Evolutionary conservation across 1,140 invertebrate species (phyloP), one percentile per base, ranked within the genome.

Genomic region (Drosophila guanche): DNA sequence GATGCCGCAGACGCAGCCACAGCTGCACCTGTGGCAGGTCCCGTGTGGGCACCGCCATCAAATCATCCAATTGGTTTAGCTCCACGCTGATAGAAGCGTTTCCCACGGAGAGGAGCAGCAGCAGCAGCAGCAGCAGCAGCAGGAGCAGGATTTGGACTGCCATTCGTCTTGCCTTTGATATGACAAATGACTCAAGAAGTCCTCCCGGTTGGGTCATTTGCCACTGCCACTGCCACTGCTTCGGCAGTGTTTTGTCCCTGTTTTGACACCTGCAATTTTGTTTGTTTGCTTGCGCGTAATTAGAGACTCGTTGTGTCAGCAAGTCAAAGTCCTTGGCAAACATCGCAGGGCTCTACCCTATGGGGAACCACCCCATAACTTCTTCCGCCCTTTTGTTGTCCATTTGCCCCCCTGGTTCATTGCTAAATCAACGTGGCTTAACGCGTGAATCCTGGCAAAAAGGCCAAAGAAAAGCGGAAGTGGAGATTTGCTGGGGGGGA

Each of bases 221-320:
- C 16, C 16, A 20, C 16, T 20, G 16, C 16, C 16, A 20, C 16
- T 20, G 16, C 14, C 16, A 2, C 3, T n/a, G 41, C 55, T 46
- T n/a, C n/a, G n/a, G n/a, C n/a, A n/a, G n/a, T 10, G 16, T 20
- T 60, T n/a, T n/a, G n/a, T n/a, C 14, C 8, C 10, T 62, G 50
- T 78, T 88, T 66, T 88, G 81, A 88, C 81, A 86, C 81, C 81
- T 88, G 81, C 74, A 81, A 86, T 86, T 85, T 86, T 33, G 50
- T 67, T 73, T 86, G 73, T 86, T 85, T 86, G 54, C 63, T 53
- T 51, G 47, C 47, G 47, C 56, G 61, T 85, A 85, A 85, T 85
- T 86, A 86, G 73, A 86, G 68, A 51, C 52, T 60, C 61, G 76
- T 84, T 84, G 73, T 84, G 80, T 84, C 76, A 80, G 81, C 40